Evolutionary conservation across 2,113 vertebrate species (phyloP), one percentile per base, ranked within the genome.

Genomic region (Cynoglossus semilaevis): DNA sequence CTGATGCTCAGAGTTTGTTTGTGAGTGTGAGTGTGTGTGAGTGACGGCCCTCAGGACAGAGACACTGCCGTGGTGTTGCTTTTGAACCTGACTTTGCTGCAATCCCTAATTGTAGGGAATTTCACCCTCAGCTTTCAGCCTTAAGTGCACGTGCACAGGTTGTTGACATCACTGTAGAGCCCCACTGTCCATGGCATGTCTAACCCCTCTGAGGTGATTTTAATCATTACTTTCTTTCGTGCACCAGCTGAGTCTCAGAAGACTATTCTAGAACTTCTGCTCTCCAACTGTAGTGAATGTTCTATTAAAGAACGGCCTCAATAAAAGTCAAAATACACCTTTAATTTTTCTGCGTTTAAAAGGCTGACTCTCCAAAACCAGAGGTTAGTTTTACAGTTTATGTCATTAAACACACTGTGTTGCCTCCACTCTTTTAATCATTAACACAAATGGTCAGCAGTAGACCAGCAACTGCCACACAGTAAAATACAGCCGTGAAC

Each of bases 71-170:
- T 70, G 71, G 66, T 59, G 42, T 53, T 35, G 67, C 34, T 29
- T 81, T 83, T 81, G 73, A 85, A 78, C 76, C 74, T n/a, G 62
- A 54, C 52, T 63, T 34, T 50, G 46, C 63, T 35, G 3, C n/a
- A 40, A 54, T 46, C 73, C 67, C 68, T 82, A 77, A 79, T 76
- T 82, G 64, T 45, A 1, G 67, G 71, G 11, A 19, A 35, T 37
- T 63, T 72, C 42, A 13, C 67, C 58, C 43, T 22, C 19, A 50
- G 55, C 51, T 45, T 51, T n/a, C 35, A 1, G 16, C 19, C 50
- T 67, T 75, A 69, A 77, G 67, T 64, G 72, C 22, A 29, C 22
- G 6, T 29, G 22, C 6, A 6, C 22, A 29, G 22, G 22, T 29
- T 29, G 22, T 29, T 29, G 2, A 29, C 22, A 6, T 29, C n/a